Evolutionary conservation across 1,140 invertebrate species (phyloP).

Genomic region (Psix sp.): DNA sequence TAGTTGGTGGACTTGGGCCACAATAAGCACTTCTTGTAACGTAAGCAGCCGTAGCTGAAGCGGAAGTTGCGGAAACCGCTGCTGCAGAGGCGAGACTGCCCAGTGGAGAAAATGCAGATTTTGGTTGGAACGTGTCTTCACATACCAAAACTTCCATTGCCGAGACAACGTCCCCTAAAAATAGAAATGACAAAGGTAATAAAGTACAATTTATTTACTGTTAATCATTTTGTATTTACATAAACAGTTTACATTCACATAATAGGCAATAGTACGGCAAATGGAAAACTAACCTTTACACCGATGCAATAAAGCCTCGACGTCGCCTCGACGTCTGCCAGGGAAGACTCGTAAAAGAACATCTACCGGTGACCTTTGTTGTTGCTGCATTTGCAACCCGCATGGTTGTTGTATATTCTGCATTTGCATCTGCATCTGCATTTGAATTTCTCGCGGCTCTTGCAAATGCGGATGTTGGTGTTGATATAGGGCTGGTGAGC

Average conservation of each 20-base stretch:
- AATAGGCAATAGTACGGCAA: background rate
- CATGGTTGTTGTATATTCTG: slow-evolving; percentile 70
- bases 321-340: slow-evolving; percentile 86
- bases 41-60: slow-evolving; percentile 76
- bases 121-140: slow-evolving; percentile 79
- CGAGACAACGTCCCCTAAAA: slow-evolving; percentile 87
- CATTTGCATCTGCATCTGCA: slow-evolving; percentile 75
- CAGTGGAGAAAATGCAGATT: slow-evolving; percentile 86
- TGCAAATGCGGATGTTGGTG: slow-evolving; percentile 70
- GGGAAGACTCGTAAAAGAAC: slow-evolving; percentile 90
- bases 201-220: too few species aligned
- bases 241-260: too few species aligned
- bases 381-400: slow-evolving; percentile 68
- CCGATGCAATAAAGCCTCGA: slow-evolving; percentile 86
- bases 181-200: background rate
- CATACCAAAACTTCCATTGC: slow-evolving; percentile 92
- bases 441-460: slow-evolving; percentile 70
- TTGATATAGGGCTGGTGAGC: slow-evolving; percentile 75
- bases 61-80: slow-evolving; percentile 78
- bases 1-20: slow-evolving; percentile 76
- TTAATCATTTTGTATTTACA: too few species aligned
- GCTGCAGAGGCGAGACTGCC: slow-evolving; percentile 80
- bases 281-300: slow-evolving; percentile 78
- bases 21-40: slow-evolving; percentile 76
- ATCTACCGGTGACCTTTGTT: slow-evolving; percentile 84